phyloP scores from a whole-genome alignment of 2,888 invertebrate species.

The Choreutis nemorana region DNA sequence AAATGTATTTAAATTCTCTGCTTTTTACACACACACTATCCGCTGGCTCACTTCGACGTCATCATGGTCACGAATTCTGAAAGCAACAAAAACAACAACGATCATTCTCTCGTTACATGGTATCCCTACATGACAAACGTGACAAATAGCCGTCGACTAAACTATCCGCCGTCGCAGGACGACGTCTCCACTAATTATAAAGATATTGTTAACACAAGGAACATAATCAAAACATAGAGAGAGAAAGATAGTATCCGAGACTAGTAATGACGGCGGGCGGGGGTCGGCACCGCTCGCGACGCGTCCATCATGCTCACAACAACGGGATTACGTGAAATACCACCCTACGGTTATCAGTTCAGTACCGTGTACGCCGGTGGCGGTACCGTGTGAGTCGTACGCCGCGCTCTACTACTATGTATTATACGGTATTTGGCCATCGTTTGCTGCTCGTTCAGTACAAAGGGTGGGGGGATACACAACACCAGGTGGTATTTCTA shows the following conservation, averaged over 20 bases:
- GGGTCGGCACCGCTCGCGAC: too few species aligned
- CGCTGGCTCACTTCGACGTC: constrained; percentile 96
- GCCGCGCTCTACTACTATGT: too few species aligned
- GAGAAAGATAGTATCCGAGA: too few species aligned
- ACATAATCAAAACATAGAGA: too few species aligned
- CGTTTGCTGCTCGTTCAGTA: constrained; percentile 46
- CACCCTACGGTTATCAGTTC: constrained; percentile 35
- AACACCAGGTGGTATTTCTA: constrained; percentile 57
- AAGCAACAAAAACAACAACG: constrained; percentile 47
- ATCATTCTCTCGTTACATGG: background rate
- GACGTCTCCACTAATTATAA: too few species aligned
- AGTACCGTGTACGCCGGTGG: too few species aligned
- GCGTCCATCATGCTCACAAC: constrained; percentile 46
- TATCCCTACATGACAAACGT: too few species aligned
- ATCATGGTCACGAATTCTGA: constrained; percentile 98
- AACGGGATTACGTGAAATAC: constrained; percentile 49
- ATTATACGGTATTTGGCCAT: background rate
- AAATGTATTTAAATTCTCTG: constrained; percentile 70
- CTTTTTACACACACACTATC: constrained; percentile 68
- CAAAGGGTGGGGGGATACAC: constrained; percentile 16
- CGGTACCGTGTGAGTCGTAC: too few species aligned
- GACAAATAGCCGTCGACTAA: too few species aligned
- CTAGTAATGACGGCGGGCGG: too few species aligned
- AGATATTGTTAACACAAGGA: too few species aligned
- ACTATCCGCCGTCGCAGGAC: too few species aligned